A percentile compares a stretch with the other conserved stretches of the same genome.
These are phyloP conservation scores for Cynopterus brachyotis DNA, from an alignment of 2,113 vertebrate genomes.

Conservation along the genomic window DNA sequence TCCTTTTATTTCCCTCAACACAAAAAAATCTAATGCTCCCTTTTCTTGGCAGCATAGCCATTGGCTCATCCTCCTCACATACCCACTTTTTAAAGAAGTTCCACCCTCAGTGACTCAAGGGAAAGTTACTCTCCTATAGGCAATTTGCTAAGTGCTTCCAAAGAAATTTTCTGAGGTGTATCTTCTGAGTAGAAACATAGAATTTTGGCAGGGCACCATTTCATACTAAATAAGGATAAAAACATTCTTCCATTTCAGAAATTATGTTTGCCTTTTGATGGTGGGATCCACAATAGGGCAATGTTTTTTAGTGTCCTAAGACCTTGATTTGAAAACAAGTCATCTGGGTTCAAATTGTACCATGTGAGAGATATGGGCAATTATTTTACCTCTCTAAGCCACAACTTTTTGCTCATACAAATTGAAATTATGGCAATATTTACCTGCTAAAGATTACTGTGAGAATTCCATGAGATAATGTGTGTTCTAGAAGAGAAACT, in stretches of 20 bases:
- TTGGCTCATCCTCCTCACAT: neutral
- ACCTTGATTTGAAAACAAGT: neutral
- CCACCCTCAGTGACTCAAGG: neutral
- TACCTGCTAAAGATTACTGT: neutral
- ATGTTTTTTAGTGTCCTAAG: neutral
- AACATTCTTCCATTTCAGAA: conserved; percentile 20
- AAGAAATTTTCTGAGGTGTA: neutral
- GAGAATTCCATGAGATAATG: neutral
- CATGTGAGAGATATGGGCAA: neutral
- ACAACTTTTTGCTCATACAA: neutral
- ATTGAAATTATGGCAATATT: neutral
- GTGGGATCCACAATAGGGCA: neutral
- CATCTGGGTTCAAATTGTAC: neutral
- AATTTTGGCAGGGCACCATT: neutral
- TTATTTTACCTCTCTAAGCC: neutral
- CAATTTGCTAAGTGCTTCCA: neutral
- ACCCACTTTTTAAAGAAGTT: neutral
- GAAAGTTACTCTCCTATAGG: neutral
- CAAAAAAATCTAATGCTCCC: neutral
- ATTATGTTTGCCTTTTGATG: neutral
- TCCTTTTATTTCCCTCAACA: neutral
- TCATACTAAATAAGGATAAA: conserved; percentile 35
- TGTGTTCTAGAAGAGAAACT: conserved; percentile 15
- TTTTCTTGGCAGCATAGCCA: neutral
- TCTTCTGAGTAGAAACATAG: neutral